phyloP scores from a whole-genome alignment of 2,888 invertebrate species.

The Chouioia cunea region DNA sequence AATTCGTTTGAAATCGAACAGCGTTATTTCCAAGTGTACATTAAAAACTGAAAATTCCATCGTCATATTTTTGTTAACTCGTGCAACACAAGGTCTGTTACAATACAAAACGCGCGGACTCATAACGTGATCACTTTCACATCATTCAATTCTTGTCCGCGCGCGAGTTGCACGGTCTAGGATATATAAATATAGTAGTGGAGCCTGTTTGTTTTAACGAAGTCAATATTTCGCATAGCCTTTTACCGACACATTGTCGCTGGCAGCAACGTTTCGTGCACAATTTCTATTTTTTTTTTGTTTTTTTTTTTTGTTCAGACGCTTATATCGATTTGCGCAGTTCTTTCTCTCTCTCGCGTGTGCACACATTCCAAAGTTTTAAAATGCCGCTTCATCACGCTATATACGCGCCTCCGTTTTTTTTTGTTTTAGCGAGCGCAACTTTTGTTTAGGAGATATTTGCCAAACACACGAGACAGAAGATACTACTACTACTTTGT shows the following conservation, averaged over 20 bases:
- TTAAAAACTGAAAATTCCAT: too few species aligned
- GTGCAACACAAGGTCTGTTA: too few species aligned
- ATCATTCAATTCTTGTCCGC: background rate
- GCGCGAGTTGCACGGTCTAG: too few species aligned
- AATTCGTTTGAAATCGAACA: too few species aligned
- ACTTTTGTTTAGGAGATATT: too few species aligned
- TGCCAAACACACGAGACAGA: too few species aligned
- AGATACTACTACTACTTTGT: too few species aligned
- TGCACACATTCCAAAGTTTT: conserved; percentile 19
- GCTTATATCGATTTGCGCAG: conserved; percentile 47
- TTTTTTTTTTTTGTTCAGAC: background rate
- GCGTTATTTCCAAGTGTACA: too few species aligned
- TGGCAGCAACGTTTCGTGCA: background rate
- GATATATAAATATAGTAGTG: too few species aligned
- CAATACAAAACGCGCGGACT: background rate
- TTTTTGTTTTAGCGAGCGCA: conserved; percentile 14
- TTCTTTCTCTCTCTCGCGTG: background rate
- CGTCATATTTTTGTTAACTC: too few species aligned
- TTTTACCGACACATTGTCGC: background rate
- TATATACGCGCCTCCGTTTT: conserved; percentile 27
- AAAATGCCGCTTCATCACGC: conserved; percentile 46
- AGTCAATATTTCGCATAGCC: conserved; percentile 12
- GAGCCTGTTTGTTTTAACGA: conserved; percentile 22
- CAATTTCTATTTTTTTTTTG: background rate
- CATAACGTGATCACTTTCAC: background rate